These are phyloP conservation scores for Labroides dimidiatus DNA, from an alignment of 2,797 vertebrate genomes.

Conservation along the genomic window DNA sequence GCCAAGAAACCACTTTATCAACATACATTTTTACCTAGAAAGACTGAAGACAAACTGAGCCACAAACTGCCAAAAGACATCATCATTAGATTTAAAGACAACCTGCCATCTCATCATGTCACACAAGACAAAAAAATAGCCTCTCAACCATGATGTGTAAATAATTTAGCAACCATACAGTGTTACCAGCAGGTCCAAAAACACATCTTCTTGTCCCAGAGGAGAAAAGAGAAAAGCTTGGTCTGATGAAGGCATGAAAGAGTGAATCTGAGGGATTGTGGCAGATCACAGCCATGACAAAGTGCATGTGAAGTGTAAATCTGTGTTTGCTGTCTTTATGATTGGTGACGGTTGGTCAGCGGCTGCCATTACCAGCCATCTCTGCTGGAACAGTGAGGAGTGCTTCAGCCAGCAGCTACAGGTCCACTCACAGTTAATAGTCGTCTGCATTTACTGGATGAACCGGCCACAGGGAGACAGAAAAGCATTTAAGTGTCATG, in stretches of 20 bases:
- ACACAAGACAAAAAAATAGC: constrained; percentile 25
- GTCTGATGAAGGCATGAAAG: constrained; percentile 7
- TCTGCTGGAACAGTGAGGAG: constrained; percentile 27
- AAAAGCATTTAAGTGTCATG: constrained; percentile 9
- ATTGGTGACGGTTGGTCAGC: constrained; percentile 54
- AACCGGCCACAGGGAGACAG: constrained; percentile 8
- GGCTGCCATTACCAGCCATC: constrained; percentile 44
- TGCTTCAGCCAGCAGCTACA: constrained; percentile 29
- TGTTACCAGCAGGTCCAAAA: constrained; percentile 7
- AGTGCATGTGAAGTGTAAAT: constrained; percentile 63
- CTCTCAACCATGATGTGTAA: neutral
- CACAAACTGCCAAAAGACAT: neutral
- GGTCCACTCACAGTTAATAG: constrained; percentile 45
- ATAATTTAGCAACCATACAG: constrained; percentile 12
- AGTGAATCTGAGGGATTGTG: constrained; percentile 44
- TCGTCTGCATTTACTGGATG: constrained; percentile 40
- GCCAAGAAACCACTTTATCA: neutral
- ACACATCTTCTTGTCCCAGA: constrained; percentile 3
- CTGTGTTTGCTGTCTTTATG: constrained; percentile 60
- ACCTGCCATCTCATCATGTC: constrained; percentile 14
- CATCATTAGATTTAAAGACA: constrained; percentile 14
- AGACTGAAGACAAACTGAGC: constrained; percentile 1
- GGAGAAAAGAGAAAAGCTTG: constrained; percentile 1
- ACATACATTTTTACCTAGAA: constrained; percentile 7
- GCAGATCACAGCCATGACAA: constrained; percentile 55